Evolutionary conservation across 2,113 vertebrate genomes (phyloP), one percentile per base, ranked within the genome.

Genomic region (Petrocephalus microphthalmus): DNA sequence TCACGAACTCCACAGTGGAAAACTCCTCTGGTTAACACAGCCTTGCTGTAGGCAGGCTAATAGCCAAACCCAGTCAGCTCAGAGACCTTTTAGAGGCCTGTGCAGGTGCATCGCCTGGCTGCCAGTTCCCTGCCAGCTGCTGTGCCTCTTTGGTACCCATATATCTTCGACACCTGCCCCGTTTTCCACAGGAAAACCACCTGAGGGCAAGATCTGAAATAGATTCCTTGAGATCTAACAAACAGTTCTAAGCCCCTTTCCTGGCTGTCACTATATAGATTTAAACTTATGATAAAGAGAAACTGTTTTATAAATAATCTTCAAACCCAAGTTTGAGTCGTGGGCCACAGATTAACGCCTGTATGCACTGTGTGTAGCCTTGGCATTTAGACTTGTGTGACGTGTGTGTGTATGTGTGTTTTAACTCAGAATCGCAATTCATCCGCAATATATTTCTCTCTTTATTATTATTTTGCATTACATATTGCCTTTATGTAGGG

Each of bases 121-220:
- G 60, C n/a, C 10, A 1, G 7, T 19, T 78, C 33, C 15, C 33
- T 0, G 13, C 71, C 71, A 78, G 71, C 71, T 78, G 71, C 2
- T 7, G 33, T 1, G 37, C 71, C 17, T 78, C 71, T 78, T 78
- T 42, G 33, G 1, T 42, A 78, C 71, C 17, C 71, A 2, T 42
- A 42, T 78, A 42, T 78, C 71, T 42, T 42, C 13, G 29, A 78
- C 71, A 78, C 29, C 71, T 78, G 71, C 29, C 33, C 67, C 6
- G 37, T 78, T 78, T 78, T 78, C 71, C 71, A 78, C 71, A 78
- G 71, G 71, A 78, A 78, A 78, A 78, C 71, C 71, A 78, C 29
- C 71, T 78, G 71, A 78, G 71, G 71, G 15, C 33, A 37, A 42
- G 13, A 42, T 17, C 71, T 78, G 71, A 78, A 78, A 78, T 78